A percentile compares a stretch with the other conserved stretches of the same genome.
Evolutionary conservation across 2,797 vertebrate genomes (phyloP).

Genomic region (Heteromormyrus szaboi): DNA sequence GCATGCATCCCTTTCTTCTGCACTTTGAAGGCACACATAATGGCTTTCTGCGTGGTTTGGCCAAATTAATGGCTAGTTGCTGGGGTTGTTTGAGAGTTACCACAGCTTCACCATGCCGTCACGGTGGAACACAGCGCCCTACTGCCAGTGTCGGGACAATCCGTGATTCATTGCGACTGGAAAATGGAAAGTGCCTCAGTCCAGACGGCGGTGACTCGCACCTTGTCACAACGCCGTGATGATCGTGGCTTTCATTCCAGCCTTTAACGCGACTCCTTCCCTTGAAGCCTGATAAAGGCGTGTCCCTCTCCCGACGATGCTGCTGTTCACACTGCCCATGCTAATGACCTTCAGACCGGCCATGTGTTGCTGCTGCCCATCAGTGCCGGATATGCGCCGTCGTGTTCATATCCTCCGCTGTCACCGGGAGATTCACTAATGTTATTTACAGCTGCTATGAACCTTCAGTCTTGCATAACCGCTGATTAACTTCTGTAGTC

Average conservation of each 20-base stretch:
- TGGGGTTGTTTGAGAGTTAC: conserved; percentile 26
- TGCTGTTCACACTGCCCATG: neutral
- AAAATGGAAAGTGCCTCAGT: conserved; percentile 35
- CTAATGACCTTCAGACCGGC: neutral
- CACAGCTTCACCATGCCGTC: conserved; percentile 32
- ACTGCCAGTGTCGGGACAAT: conserved; percentile 33
- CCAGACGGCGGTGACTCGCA: neutral
- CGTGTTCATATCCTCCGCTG: neutral
- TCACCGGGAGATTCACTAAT: neutral
- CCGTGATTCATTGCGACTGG: conserved; percentile 44
- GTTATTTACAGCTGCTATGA: neutral
- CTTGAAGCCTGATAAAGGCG: neutral
- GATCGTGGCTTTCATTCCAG: conserved; percentile 26
- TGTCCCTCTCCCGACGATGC: neutral
- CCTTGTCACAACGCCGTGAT: conserved; percentile 20
- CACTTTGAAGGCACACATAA: neutral
- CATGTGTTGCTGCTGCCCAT: neutral
- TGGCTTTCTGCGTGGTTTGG: conserved; percentile 15
- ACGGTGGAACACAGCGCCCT: conserved; percentile 38
- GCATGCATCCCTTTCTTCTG: neutral
- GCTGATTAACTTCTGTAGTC: no score
- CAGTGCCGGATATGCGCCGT: neutral
- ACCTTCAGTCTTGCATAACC: neutral
- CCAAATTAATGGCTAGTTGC: conserved; percentile 19
- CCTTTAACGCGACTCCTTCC: no score